These are phyloP conservation scores for Thinocorus orbignyianus DNA, from an alignment of 2,113 vertebrate genomes.

Conservation along the genomic window DNA sequence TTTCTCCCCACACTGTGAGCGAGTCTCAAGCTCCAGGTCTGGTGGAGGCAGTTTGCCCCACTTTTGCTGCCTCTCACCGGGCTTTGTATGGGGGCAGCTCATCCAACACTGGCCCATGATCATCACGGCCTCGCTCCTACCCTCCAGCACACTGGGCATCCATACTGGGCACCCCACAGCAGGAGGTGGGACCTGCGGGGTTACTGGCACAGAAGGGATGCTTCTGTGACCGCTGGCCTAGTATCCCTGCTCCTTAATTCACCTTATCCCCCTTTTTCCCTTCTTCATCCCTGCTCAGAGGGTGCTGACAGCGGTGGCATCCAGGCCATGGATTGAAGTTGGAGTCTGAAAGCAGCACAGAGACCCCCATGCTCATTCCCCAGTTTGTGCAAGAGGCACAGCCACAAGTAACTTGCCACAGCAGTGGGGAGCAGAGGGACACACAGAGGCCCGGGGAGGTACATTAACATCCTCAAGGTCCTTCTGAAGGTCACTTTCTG, in stretches of 20 bases:
- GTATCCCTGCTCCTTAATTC: background rate
- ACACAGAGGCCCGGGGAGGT: background rate
- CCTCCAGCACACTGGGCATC: rapidly evolving
- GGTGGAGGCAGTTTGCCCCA: background rate
- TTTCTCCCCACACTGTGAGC: background rate
- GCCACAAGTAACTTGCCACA: rapidly evolving
- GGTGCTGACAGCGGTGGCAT: background rate
- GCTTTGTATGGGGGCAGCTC: background rate
- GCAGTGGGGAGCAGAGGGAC: rapidly evolving
- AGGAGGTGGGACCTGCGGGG: background rate
- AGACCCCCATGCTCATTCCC: background rate
- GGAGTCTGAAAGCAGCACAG: background rate
- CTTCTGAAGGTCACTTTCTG: background rate
- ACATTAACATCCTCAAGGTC: background rate
- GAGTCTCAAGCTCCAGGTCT: background rate
- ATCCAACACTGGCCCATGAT: rapidly evolving
- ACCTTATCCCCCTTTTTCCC: background rate
- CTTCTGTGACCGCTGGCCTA: background rate
- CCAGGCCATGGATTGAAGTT: background rate
- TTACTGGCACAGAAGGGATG: background rate
- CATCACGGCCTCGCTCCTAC: background rate
- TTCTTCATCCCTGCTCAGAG: background rate
- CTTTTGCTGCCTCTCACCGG: background rate
- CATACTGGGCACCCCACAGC: rapidly evolving
- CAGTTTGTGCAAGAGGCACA: background rate